phyloP scores from a whole-genome alignment of 2,797 vertebrate genomes.

The Lepus townsendii region DNA sequence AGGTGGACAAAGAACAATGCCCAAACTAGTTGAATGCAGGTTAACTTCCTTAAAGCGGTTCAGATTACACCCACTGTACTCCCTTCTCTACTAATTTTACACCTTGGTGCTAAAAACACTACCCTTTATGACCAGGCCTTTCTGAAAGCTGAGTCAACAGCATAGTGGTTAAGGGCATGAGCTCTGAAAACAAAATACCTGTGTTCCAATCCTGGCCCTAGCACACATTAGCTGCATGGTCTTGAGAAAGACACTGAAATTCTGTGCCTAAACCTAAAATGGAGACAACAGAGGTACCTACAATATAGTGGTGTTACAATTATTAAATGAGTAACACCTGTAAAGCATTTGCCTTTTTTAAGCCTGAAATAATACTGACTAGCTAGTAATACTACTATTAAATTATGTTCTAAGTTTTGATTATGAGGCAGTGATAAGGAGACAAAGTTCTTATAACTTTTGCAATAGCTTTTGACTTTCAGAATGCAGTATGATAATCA shows the following conservation, averaged over 20 bases:
- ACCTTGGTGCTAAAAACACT: conserved; percentile 33
- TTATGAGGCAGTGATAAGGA: background rate
- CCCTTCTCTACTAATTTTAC: background rate
- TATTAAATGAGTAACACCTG: background rate
- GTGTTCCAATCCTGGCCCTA: background rate
- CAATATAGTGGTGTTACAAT: background rate
- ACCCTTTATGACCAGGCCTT: background rate
- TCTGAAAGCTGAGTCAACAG: background rate
- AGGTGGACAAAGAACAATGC: background rate
- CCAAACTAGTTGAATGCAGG: background rate
- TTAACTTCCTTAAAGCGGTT: background rate
- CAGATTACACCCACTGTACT: background rate
- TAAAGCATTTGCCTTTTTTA: background rate
- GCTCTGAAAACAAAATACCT: background rate
- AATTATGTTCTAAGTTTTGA: background rate
- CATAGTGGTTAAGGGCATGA: background rate
- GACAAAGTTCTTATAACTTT: background rate
- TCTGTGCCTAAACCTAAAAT: background rate
- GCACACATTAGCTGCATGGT: background rate
- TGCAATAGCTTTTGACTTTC: background rate
- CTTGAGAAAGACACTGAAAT: background rate
- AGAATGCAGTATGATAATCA: background rate
- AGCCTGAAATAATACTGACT: background rate
- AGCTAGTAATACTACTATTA: background rate
- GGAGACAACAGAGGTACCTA: background rate